These are phyloP conservation scores for Chaenocephalus aceratus DNA, from an alignment of 2,113 vertebrate species.

Conservation along the genomic window DNA sequence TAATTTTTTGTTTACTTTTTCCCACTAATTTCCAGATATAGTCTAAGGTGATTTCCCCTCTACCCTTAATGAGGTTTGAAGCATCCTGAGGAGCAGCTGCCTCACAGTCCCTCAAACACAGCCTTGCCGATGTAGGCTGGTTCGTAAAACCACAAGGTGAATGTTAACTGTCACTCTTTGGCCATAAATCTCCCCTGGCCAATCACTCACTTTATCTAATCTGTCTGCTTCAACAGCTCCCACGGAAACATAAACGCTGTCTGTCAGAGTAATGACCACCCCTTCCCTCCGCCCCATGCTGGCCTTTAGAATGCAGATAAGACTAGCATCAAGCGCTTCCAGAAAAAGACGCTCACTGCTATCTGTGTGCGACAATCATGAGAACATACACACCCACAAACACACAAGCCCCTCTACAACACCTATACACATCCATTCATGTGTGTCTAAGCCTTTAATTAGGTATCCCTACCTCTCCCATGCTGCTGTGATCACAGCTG, in stretches of 20 bases:
- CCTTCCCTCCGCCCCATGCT: conserved; percentile 48
- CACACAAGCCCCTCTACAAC: conserved; percentile 24
- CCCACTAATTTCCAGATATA: conserved; percentile 39
- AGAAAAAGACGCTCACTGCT: conserved; percentile 44
- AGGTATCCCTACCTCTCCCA: conserved; percentile 72
- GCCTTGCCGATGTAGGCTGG: conserved; percentile 44
- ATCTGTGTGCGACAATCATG: conserved; percentile 19
- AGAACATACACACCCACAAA: conserved; percentile 36
- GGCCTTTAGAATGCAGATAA: conserved; percentile 81
- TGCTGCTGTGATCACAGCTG: conserved; percentile 66
- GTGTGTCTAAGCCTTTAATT: conserved; percentile 76
- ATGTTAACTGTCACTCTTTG: conserved; percentile 76
- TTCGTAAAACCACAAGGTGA: conserved; percentile 79
- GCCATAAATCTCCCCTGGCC: conserved; percentile 71
- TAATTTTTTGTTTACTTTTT: conserved; percentile 15
- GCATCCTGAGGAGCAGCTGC: conserved; percentile 45
- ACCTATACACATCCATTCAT: conserved; percentile 58
- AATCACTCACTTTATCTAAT: conserved; percentile 83
- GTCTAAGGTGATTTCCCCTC: conserved; percentile 47
- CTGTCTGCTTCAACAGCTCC: conserved; percentile 78
- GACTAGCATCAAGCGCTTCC: conserved; percentile 64
- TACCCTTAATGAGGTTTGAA: conserved; percentile 43
- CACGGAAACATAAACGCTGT: conserved; percentile 81
- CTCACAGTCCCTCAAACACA: conserved; percentile 27
- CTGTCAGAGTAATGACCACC: conserved; percentile 76